Evolutionary conservation across 2,113 vertebrate species (phyloP).

Genomic region (Nicator chloris): DNA sequence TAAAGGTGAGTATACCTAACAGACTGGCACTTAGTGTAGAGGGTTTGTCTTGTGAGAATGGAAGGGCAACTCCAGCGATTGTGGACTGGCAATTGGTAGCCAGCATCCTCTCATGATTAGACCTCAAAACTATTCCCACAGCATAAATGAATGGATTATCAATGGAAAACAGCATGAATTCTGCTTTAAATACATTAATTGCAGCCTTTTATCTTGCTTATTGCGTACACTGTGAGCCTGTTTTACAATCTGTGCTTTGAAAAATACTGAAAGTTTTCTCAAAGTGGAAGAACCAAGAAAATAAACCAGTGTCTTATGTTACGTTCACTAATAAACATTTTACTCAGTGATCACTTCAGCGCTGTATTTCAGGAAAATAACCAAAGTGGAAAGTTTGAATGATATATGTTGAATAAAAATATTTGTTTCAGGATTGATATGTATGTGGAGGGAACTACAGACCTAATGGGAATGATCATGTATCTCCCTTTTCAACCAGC

Average conservation of each 20-base stretch:
- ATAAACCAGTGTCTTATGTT: not conserved
- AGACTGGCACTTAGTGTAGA: not conserved
- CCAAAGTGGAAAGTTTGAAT: not conserved
- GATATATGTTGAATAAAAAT: not conserved
- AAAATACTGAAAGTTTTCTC: not conserved
- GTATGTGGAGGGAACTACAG: constrained; percentile 79
- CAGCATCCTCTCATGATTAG: not conserved
- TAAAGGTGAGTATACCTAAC: not conserved
- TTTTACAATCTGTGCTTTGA: not conserved
- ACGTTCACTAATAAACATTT: not conserved
- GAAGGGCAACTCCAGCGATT: not conserved
- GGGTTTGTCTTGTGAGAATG: not conserved
- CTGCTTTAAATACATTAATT: not conserved
- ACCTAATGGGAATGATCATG: constrained; percentile 82
- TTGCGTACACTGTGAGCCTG: not conserved
- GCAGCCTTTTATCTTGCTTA: not conserved
- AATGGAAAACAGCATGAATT: not conserved
- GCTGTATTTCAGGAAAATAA: not conserved
- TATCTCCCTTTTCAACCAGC: constrained; percentile 49
- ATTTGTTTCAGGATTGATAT: constrained; percentile 81
- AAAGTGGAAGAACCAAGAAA: not conserved
- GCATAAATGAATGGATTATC: not conserved
- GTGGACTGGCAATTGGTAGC: not conserved
- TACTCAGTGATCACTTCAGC: not conserved
- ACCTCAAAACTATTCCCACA: not conserved